Conservation (phyloP, 2,888 invertebrate species). For the Cenopis cana region DNA sequence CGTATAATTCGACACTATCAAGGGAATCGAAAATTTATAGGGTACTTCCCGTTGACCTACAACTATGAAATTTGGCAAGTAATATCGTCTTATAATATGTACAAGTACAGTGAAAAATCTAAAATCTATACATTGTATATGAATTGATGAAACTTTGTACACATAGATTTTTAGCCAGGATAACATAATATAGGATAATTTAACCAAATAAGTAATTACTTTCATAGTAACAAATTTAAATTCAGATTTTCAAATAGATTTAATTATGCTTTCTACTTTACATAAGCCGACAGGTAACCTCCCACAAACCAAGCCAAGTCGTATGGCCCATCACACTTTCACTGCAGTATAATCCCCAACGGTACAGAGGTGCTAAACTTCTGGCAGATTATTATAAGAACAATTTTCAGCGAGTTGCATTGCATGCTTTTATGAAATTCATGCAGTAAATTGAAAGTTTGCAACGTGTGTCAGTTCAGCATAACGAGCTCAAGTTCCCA, state of each 20-base stretch:
- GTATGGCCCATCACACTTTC: conserved; percentile 8
- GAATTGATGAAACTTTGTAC: no score
- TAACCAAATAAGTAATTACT: not conserved
- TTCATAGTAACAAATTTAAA: not conserved
- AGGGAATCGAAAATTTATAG: no score
- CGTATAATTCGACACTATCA: no score
- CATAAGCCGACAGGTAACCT: conserved; percentile 21
- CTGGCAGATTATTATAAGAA: conserved; percentile 28
- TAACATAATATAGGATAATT: no score
- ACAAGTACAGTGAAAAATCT: no score
- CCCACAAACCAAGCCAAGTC: conserved; percentile 17
- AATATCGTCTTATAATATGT: no score
- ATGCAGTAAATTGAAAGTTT: conserved; percentile 13
- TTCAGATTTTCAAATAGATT: not conserved
- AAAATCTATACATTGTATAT: no score
- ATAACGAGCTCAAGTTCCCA: conserved; percentile 17
- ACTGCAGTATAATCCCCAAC: conserved; percentile 10
- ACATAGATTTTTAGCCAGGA: no score
- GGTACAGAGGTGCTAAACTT: conserved; percentile 6
- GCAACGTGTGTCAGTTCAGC: conserved; percentile 14
- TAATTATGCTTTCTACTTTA: conserved; percentile 1
- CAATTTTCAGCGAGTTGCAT: conserved; percentile 15
- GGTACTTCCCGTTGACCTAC: no score
- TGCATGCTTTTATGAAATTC: conserved; percentile 15
- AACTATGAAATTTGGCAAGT: no score